Evolutionary conservation across 2,888 invertebrate species (phyloP).

Genomic region (Ophion slaviceki): DNA sequence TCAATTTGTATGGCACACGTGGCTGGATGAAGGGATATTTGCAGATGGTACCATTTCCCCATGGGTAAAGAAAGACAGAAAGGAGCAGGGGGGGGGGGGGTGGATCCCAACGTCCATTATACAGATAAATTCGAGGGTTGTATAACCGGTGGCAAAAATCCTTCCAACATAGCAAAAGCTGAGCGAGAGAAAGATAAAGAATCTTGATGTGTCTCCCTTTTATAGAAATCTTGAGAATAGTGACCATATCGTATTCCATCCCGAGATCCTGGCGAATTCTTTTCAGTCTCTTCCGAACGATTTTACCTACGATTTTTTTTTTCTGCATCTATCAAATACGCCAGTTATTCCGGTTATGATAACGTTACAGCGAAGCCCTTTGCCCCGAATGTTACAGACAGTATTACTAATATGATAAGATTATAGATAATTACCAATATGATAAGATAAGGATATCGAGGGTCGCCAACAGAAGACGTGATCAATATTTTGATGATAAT

Average conservation of each 20-base stretch:
- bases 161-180: conserved; percentile 22
- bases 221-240: conserved; percentile 48
- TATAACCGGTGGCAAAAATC: conserved; percentile 56
- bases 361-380: background rate
- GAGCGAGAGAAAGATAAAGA: conserved; percentile 10
- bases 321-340: conserved; percentile 34
- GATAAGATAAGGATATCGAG: no score
- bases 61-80: conserved; percentile 41
- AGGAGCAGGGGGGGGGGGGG: conserved; percentile 9
- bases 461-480: no score
- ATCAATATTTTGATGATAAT: no score
- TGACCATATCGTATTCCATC: conserved; percentile 39
- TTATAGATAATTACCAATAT: no score
- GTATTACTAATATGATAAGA: background rate
- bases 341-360: background rate
- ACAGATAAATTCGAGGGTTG: conserved; percentile 71
- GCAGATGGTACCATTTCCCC: conserved; percentile 74
- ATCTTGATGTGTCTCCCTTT: conserved; percentile 50
- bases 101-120: conserved; percentile 69
- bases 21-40: conserved; percentile 74
- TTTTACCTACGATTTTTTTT: conserved; percentile 19
- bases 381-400: background rate
- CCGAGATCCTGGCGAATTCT: conserved; percentile 9
- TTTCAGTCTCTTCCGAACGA: conserved; percentile 29
- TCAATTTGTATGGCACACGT: conserved; percentile 76